Conservation (phyloP, 2,113 vertebrate genomes). For the Miniopterus natalensis region DNA sequence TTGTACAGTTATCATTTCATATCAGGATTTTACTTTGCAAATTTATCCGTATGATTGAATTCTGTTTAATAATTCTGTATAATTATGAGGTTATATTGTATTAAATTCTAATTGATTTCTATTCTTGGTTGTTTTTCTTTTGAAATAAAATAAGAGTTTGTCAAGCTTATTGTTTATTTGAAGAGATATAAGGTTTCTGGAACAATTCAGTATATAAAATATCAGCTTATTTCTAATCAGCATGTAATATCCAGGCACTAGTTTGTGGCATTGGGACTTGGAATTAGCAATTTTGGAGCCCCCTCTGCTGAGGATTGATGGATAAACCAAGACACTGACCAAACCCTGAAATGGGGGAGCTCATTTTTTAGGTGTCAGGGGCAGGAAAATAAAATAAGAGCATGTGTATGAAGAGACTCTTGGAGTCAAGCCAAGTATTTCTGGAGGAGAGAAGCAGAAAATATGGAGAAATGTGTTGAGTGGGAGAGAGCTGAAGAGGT, state of each 20-base stretch:
- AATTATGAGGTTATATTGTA: neutral
- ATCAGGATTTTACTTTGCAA: neutral
- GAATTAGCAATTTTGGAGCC: neutral
- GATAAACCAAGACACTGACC: neutral
- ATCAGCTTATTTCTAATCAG: neutral
- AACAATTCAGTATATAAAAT: neutral
- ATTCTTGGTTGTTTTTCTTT: neutral
- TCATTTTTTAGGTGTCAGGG: neutral
- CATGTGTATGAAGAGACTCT: neutral
- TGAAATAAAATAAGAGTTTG: neutral
- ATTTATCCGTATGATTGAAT: neutral
- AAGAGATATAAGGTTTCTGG: neutral
- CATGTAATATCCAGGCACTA: neutral
- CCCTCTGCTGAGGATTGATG: neutral
- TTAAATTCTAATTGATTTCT: neutral
- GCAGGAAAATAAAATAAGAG: neutral
- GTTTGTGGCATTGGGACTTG: neutral
- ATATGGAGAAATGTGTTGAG: neutral
- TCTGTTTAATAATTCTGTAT: neutral
- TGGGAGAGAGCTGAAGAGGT: neutral
- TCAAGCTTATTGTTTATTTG: slow-evolving; percentile 4
- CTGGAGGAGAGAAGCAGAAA: slow-evolving; percentile 7
- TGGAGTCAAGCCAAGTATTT: neutral
- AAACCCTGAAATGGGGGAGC: neutral
- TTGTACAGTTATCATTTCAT: neutral